phyloP scores from a whole-genome alignment of 2,888 invertebrate species.

The Plagiodera versicolora region DNA sequence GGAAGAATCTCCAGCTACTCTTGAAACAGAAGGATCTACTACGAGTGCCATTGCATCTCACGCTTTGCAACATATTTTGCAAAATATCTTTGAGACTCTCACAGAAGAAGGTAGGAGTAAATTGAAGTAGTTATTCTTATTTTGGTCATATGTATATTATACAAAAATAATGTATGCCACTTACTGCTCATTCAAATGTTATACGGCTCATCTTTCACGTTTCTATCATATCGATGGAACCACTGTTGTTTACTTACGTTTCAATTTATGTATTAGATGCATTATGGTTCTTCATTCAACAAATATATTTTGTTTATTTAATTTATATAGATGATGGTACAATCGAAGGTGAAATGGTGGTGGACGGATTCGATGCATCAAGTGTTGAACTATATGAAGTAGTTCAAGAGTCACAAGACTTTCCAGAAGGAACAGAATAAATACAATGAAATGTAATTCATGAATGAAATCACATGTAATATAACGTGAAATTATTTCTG shows the following conservation, averaged over 20 bases:
- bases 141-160: too few relatives aligned
- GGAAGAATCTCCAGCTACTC: not conserved
- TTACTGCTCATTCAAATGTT: too few relatives aligned
- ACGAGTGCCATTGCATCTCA: constrained; percentile 6
- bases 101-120: not conserved
- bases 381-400: not conserved
- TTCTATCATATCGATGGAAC: too few relatives aligned
- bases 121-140: too few relatives aligned
- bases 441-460: not conserved
- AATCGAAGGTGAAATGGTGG: not conserved
- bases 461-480: too few relatives aligned
- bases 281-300: too few relatives aligned
- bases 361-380: not conserved
- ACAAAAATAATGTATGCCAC: too few relatives aligned
- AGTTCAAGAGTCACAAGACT: not conserved
- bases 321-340: not conserved
- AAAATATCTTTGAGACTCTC: not conserved
- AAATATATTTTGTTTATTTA: too few relatives aligned
- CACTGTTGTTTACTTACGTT: too few relatives aligned
- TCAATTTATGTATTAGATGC: too few relatives aligned
- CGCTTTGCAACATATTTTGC: not conserved
- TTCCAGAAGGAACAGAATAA: not conserved
- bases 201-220: too few relatives aligned
- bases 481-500: too few relatives aligned
- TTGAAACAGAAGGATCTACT: not conserved